Conservation (phyloP, 2,797 vertebrate genomes). For the Bucorvus abyssinicus region DNA sequence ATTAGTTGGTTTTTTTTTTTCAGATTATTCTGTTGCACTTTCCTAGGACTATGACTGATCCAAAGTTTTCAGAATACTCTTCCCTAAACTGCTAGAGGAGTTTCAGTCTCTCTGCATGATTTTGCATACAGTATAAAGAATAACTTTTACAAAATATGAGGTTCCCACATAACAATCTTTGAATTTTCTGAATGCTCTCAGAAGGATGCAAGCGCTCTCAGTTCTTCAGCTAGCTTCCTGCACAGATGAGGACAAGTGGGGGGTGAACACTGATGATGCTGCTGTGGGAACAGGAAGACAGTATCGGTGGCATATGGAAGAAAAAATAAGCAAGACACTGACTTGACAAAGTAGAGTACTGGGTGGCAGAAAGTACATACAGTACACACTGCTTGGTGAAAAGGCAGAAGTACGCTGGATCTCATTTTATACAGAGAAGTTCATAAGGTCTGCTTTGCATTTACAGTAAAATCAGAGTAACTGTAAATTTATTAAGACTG, state of each 20-base stretch:
- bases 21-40: background rate
- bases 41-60: background rate
- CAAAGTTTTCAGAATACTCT: background rate
- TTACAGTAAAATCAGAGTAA: background rate
- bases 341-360: background rate
- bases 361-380: background rate
- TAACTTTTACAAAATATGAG: background rate
- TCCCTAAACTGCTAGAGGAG: background rate
- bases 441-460: background rate
- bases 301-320: background rate
- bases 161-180: background rate
- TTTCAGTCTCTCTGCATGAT: background rate
- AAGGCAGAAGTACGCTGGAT: background rate
- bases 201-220: background rate
- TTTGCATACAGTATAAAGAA: background rate
- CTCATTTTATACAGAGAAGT: background rate
- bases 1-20: background rate
- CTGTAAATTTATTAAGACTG: background rate
- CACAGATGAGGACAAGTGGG: background rate
- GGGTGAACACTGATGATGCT: background rate
- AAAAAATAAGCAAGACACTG: background rate
- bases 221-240: background rate
- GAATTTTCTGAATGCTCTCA: background rate
- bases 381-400: background rate
- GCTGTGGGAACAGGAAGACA: background rate